These are phyloP conservation scores for Argyresthia albistria DNA, from an alignment of 2,888 invertebrate genomes.

Conservation along the genomic window DNA sequence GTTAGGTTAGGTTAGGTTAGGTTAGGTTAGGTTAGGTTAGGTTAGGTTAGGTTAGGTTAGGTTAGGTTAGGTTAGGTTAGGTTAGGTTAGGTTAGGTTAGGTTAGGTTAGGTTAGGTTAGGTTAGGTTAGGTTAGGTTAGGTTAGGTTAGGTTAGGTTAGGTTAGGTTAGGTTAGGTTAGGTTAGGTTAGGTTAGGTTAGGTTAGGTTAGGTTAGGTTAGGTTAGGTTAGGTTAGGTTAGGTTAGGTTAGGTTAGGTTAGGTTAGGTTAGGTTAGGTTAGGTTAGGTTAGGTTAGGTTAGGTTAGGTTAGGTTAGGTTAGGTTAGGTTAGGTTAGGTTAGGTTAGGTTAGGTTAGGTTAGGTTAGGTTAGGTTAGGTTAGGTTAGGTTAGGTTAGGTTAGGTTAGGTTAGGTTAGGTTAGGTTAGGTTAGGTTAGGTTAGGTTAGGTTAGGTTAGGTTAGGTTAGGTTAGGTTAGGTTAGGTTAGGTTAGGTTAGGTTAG, in stretches of 20 bases:
- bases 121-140: too few relatives aligned
- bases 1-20: too few relatives aligned
- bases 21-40: too few relatives aligned
- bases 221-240: conserved; percentile 7
- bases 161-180: conserved; percentile 11
- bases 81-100: too few relatives aligned
- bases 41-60: too few relatives aligned
- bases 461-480: too few relatives aligned
- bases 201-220: conserved; percentile 11
- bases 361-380: conserved; percentile 9
- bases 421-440: conserved; percentile 10
- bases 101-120: too few relatives aligned
- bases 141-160: too few relatives aligned
- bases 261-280: conserved; percentile 10
- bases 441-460: too few relatives aligned
- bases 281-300: conserved; percentile 10
- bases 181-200: conserved; percentile 10
- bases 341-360: conserved; percentile 8
- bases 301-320: conserved; percentile 9
- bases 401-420: conserved; percentile 9
- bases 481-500: too few relatives aligned
- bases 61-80: too few relatives aligned
- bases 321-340: conserved; percentile 10
- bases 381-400: conserved; percentile 10
- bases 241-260: conserved; percentile 10